Base-by-base conservation (phyloP, 2,113 vertebrate species). In the Protobothrops flavoviridis region DNA sequence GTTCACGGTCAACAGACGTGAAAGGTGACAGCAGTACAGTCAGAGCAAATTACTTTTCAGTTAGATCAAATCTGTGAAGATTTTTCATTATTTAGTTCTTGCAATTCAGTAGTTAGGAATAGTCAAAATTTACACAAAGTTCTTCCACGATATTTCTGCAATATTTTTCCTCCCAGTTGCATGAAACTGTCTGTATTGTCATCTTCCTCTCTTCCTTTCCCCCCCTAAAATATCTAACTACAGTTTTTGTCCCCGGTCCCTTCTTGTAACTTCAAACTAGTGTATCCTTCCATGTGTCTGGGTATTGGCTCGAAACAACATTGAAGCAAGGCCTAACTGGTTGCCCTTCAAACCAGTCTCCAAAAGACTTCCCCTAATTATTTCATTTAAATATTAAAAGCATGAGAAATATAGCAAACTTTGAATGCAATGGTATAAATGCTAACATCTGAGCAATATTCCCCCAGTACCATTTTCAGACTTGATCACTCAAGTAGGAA, bases 21-120 rank as follows among this genome's bases (percentile, higher is more conserved):
- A 96, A 95, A 88, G 95, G 95, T 92, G 94, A 95, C 85, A 94
- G 90, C 96, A 33, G 48, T 88, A 92, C 89, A 94, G 93, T 94
- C 95, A 95, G 95, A 93, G 95, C 50, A 96, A 96, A 96, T 96
- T 95, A 93, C 74, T 92, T 93, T 94, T 93, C 95, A 95, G 96
- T 97, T 96, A 91, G 91, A 96, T 92, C 92, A 96, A 95, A 97
- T 95, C 33, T 55, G 57, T 20, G 48, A 74, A 74, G 87, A 24
- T n/a, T 92, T 29, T 56, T 92, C 12, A 89, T 89, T 26, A 56
- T 64, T 43, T 24, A 87, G 29, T 74, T 88, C 50, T 88, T 91
- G 23, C 3, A 81, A 45, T 55, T 56, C 33, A 90, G 33, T 33
- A 81, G 33, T 81, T 43, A 81, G 74, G 33, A 81, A 39, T 43